A percentile compares a stretch with the other conserved stretches of the same genome.
Conservation (phyloP, 2,888 invertebrate genomes). For the Papilio elwesi region DNA sequence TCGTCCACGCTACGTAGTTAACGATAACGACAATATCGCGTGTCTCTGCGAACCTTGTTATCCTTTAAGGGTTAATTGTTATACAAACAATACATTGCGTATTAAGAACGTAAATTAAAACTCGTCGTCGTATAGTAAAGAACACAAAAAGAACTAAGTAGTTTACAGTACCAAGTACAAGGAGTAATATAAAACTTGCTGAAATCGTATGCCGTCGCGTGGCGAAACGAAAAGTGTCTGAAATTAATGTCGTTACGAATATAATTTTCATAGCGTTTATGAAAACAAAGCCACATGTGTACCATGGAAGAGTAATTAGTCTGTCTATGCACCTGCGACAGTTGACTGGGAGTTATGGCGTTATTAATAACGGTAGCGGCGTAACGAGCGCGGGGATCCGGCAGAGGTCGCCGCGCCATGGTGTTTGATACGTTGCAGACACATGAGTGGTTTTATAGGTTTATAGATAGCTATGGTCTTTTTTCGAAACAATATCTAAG, state of each 20-base stretch:
- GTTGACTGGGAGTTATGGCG: constrained; percentile 63
- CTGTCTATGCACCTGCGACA: constrained; percentile 66
- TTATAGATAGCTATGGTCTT: not conserved
- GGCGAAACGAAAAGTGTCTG: not conserved
- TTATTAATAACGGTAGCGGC: constrained; percentile 66
- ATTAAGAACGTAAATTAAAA: not conserved
- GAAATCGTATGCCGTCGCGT: not conserved
- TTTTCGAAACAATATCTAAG: too few relatives aligned
- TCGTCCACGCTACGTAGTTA: constrained; percentile 46
- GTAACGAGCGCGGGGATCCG: constrained; percentile 63
- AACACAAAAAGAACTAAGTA: too few relatives aligned
- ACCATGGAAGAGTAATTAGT: constrained; percentile 58
- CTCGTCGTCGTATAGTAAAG: not conserved
- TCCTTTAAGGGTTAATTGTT: constrained; percentile 43
- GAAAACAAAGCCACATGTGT: constrained; percentile 22
- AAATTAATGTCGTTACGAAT: constrained; percentile 8
- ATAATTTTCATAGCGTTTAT: not conserved
- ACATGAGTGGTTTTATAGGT: not conserved
- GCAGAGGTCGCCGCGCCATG: constrained; percentile 39
- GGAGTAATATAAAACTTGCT: too few relatives aligned
- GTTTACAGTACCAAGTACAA: too few relatives aligned
- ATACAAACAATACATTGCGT: constrained; percentile 33
- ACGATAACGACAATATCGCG: constrained; percentile 50
- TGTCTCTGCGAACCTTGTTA: constrained; percentile 41
- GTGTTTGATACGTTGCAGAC: constrained; percentile 26